Evolutionary conservation across 2,797 vertebrate genomes (phyloP).

Genomic region (Darevskia mixta): DNA sequence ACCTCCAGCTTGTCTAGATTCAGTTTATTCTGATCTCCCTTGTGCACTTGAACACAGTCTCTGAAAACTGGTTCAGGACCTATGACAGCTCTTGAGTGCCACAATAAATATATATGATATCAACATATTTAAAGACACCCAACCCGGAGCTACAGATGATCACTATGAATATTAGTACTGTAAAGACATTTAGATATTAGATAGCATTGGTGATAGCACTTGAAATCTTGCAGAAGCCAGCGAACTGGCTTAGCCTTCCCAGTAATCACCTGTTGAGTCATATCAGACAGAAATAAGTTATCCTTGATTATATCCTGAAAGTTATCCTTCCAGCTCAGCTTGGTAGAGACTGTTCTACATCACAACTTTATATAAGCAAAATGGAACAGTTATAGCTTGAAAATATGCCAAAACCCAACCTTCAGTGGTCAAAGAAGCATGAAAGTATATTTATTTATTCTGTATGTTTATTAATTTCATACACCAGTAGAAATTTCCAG

Average conservation of each 20-base stretch:
- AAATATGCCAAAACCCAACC: conserved; percentile 18
- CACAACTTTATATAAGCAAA: background rate
- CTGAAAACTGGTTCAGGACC: background rate
- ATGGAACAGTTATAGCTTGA: background rate
- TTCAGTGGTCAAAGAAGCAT: conserved; percentile 8
- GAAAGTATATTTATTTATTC: conserved; percentile 27
- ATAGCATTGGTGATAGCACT: background rate
- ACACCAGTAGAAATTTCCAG: conserved; percentile 22
- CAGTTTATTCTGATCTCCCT: too few relatives aligned
- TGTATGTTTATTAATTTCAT: conserved; percentile 46
- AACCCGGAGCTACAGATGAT: background rate
- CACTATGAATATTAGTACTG: too few relatives aligned
- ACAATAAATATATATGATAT: background rate
- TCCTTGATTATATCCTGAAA: background rate
- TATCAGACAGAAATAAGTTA: background rate
- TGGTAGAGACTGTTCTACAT: conserved; percentile 24
- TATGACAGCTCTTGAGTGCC: background rate
- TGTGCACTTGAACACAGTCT: background rate
- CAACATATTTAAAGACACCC: background rate
- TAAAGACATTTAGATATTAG: too few relatives aligned
- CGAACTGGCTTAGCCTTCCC: background rate
- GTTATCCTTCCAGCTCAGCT: background rate
- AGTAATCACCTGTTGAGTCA: too few relatives aligned
- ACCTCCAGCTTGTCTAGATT: too few relatives aligned
- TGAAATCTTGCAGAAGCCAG: background rate